Conservation (phyloP, 2,888 invertebrate genomes). For the Leucoptera coffeella region DNA sequence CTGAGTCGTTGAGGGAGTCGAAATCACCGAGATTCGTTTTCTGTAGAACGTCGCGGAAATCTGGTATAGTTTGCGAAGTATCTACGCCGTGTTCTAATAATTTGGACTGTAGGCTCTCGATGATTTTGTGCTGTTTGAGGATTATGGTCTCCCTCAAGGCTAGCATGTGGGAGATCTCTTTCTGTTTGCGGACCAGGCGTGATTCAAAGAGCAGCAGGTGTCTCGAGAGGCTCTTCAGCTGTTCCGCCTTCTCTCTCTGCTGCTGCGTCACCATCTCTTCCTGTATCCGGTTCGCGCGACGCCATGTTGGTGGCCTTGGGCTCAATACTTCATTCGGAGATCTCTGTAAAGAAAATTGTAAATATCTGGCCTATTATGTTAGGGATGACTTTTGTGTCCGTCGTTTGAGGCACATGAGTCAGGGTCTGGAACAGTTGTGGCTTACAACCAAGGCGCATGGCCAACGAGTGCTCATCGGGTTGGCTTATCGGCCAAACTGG, state of each 20-base stretch:
- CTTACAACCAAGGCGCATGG: too few species aligned
- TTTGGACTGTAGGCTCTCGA: conserved; percentile 67
- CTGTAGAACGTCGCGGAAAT: conserved; percentile 57
- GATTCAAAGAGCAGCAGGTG: conserved; percentile 79
- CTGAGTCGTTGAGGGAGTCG: conserved; percentile 83
- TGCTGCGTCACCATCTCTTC: conserved; percentile 71
- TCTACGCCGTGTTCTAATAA: conserved; percentile 72
- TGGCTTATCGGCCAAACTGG: too few species aligned
- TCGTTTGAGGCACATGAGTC: too few species aligned
- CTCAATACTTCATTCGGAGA: conserved; percentile 70
- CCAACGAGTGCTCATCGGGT: too few species aligned
- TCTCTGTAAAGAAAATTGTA: conserved; percentile 58
- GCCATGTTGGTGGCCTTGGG: conserved; percentile 80
- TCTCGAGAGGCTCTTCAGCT: conserved; percentile 73
- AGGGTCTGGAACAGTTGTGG: too few species aligned
- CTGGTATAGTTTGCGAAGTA: conserved; percentile 54
- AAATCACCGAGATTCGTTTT: conserved; percentile 64
- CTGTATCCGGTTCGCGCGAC: conserved; percentile 71
- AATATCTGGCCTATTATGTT: too few species aligned
- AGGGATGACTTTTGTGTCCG: too few species aligned
- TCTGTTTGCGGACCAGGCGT: conserved; percentile 76
- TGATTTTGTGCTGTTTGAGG: conserved; percentile 72
- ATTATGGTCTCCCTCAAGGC: conserved; percentile 74
- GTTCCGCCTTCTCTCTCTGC: conserved; percentile 74
- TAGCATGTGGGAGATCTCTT: conserved; percentile 72